These are phyloP conservation scores for Remorina albescens DNA, from an alignment of 2,797 vertebrate genomes.

Conservation along the genomic window DNA sequence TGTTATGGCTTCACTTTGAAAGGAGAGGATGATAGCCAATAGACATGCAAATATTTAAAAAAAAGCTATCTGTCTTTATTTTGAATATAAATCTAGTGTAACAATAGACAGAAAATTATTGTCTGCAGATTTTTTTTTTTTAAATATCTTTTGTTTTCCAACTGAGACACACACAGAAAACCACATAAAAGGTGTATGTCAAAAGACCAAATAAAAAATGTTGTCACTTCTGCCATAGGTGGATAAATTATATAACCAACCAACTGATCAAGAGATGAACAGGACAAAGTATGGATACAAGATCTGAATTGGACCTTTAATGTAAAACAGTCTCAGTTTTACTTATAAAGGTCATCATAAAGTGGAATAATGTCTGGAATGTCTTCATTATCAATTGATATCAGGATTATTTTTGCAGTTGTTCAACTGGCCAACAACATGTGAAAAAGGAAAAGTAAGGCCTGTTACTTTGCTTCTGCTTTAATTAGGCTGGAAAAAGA, in stretches of 20 bases:
- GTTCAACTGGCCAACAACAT: not conserved
- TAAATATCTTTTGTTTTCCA: constrained; percentile 23
- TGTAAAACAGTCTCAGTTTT: constrained; percentile 8
- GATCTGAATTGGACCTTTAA: constrained; percentile 20
- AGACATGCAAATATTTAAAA: constrained; percentile 1
- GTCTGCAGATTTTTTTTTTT: constrained; percentile 20
- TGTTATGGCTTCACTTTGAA: constrained; percentile 20
- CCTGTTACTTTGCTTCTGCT: not conserved
- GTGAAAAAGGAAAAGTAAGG: not conserved
- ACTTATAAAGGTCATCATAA: constrained; percentile 11
- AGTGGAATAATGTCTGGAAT: not conserved
- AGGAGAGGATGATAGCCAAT: constrained; percentile 1
- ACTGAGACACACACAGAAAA: constrained; percentile 22
- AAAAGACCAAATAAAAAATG: constrained; percentile 46
- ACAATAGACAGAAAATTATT: constrained; percentile 18
- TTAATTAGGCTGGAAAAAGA: not conserved
- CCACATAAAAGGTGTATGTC: constrained; percentile 47
- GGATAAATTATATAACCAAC: constrained; percentile 56
- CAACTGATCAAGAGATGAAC: not conserved
- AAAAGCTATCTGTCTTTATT: constrained; percentile 4
- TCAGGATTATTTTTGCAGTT: not conserved
- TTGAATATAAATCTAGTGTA: not conserved
- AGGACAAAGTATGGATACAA: constrained; percentile 25
- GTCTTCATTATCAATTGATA: constrained; percentile 4
- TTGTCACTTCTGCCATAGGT: constrained; percentile 35